A percentile compares a stretch with the other conserved stretches of the same genome.
phyloP scores from a whole-genome alignment of 2,113 vertebrate species.

The Cinclus cinclus region DNA sequence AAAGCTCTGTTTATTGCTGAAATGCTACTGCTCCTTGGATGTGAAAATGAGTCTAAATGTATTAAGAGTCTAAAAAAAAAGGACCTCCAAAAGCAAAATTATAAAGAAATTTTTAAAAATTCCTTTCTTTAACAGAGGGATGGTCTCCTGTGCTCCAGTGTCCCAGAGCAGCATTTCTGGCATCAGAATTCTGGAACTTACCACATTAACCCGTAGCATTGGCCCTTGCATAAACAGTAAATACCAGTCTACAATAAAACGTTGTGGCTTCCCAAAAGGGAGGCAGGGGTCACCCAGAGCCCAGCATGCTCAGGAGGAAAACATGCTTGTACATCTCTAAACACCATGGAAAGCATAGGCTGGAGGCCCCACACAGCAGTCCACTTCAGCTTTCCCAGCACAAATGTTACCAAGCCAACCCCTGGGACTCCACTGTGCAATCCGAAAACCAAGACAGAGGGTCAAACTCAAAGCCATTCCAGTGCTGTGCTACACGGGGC shows the following conservation, averaged over 20 bases:
- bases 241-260: fast-evolving
- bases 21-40: not conserved
- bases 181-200: not conserved
- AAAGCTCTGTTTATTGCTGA: not conserved
- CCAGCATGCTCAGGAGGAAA: not conserved
- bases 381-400: not conserved
- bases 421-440: not conserved
- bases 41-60: not conserved
- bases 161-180: not conserved
- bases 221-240: not conserved
- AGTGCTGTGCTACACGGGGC: fast-evolving
- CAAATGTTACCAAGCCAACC: not conserved
- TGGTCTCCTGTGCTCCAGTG: not conserved
- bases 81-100: not conserved
- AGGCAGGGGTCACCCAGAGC: not conserved
- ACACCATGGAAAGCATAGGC: fast-evolving
- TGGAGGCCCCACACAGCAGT: not conserved
- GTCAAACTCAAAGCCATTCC: not conserved
- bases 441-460: not conserved
- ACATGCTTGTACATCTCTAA: fast-evolving
- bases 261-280: not conserved
- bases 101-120: not conserved
- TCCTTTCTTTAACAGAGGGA: not conserved
- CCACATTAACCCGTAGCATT: not conserved
- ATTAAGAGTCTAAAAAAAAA: not conserved